Evolutionary conservation across 1,140 invertebrate species (phyloP).

Genomic region (honey bee (Apis mellifera)): DNA sequence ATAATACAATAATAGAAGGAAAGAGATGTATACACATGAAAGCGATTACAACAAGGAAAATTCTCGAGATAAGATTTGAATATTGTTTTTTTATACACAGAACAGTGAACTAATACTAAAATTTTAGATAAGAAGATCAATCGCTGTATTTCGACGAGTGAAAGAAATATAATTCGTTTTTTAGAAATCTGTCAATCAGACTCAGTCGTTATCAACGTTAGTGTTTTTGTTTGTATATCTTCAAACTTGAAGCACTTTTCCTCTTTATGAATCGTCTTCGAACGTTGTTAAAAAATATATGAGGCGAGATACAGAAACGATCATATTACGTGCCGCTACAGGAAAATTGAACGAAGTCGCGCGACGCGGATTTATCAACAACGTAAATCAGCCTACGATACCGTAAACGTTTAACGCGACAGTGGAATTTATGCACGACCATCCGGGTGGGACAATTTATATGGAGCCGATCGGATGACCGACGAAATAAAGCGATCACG

Average conservation of each 20-base stretch:
- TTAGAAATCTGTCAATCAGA: too few relatives aligned
- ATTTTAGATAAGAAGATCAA: too few relatives aligned
- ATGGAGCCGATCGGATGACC: constrained; percentile 23
- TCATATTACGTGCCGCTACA: neutral
- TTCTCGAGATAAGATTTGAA: too few relatives aligned
- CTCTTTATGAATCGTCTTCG: neutral
- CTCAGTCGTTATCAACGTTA: too few relatives aligned
- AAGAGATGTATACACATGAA: too few relatives aligned
- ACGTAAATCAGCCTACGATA: constrained; percentile 40
- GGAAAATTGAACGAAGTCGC: neutral
- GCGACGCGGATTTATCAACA: constrained; percentile 13
- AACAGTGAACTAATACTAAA: too few relatives aligned
- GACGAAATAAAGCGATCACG: constrained; percentile 38
- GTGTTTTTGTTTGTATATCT: neutral
- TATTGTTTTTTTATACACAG: too few relatives aligned
- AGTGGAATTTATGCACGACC: constrained; percentile 33
- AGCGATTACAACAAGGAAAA: too few relatives aligned
- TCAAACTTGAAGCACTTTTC: too few relatives aligned
- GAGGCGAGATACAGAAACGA: neutral
- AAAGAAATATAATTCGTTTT: too few relatives aligned
- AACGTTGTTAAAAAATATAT: neutral
- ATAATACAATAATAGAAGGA: too few relatives aligned
- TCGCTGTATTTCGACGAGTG: too few relatives aligned
- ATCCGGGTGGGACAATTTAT: constrained; percentile 39
- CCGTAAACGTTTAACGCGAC: constrained; percentile 38